Conservation (phyloP, 1,140 invertebrate species). For the Microvelia longipes region DNA sequence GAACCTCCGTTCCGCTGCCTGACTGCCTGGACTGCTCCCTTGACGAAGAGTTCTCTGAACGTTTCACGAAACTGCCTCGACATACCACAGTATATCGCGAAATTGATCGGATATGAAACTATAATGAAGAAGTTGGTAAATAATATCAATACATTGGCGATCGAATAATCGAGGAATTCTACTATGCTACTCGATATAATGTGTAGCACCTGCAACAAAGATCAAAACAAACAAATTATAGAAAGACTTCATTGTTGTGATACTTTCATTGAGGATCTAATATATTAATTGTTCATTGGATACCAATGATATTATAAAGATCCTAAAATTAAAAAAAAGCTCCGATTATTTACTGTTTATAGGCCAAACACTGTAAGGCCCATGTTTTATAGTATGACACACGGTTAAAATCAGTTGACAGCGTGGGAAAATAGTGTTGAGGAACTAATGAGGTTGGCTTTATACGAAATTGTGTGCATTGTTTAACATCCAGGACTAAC, state of each 20-base stretch:
- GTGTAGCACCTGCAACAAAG: slow-evolving; percentile 42
- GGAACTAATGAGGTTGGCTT: too few relatives aligned
- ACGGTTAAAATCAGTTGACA: too few relatives aligned
- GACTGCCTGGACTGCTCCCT: slow-evolving; percentile 29
- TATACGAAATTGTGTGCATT: too few relatives aligned
- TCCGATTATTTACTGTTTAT: too few relatives aligned
- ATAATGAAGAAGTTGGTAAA: slow-evolving; percentile 85
- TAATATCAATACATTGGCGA: slow-evolving; percentile 68
- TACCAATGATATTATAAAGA: too few relatives aligned
- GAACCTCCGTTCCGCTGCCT: slow-evolving; percentile 27
- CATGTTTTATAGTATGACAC: too few relatives aligned
- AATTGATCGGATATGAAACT: slow-evolving; percentile 81
- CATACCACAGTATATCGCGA: slow-evolving; percentile 93
- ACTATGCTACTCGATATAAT: slow-evolving; percentile 56
- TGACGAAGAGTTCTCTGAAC: slow-evolving; percentile 74
- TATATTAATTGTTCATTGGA: too few relatives aligned
- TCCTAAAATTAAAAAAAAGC: too few relatives aligned
- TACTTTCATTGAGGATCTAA: background rate
- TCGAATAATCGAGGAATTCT: slow-evolving; percentile 57
- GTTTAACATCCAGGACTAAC: too few relatives aligned
- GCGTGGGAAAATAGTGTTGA: too few relatives aligned
- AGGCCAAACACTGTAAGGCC: too few relatives aligned
- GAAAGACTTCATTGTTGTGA: background rate
- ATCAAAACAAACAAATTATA: too few relatives aligned
- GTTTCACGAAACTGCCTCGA: slow-evolving; percentile 83